A percentile compares a stretch with the other conserved stretches of the same genome.
phyloP scores from a whole-genome alignment of 2,113 vertebrate species.

The Lophura nycthemera region DNA sequence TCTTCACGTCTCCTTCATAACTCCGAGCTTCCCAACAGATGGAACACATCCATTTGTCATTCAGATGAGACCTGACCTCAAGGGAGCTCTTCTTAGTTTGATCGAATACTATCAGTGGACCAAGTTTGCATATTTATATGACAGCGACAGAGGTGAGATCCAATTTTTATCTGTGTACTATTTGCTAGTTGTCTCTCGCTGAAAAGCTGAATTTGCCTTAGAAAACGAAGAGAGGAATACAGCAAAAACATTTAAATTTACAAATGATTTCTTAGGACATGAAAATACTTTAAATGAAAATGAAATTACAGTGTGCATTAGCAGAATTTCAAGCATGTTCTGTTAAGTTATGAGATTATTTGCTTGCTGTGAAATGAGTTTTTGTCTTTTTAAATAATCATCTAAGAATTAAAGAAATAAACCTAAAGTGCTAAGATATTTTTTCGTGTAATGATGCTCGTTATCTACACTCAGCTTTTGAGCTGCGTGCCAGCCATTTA shows the following conservation, averaged over 20 bases:
- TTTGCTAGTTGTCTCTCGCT: neutral
- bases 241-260: neutral
- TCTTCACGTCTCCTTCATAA: conserved; percentile 98
- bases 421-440: neutral
- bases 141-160: conserved; percentile 95
- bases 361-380: neutral
- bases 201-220: neutral
- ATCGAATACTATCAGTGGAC: conserved; percentile 99
- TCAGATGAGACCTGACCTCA: conserved; percentile 99
- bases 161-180: neutral
- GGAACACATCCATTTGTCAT: conserved; percentile 97
- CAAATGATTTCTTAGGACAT: neutral
- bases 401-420: neutral
- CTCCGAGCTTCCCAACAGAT: conserved; percentile 97
- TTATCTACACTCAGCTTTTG: neutral
- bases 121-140: conserved; percentile 98
- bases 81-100: conserved; percentile 95
- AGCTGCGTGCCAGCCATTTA: neutral
- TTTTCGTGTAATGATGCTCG: too few species aligned
- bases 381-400: neutral
- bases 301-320: neutral
- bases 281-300: neutral
- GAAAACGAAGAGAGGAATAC: neutral
- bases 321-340: neutral
- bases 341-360: neutral